Evolutionary conservation across 2,888 invertebrate genomes (phyloP).

Genomic region (Diaphora mendica): DNA sequence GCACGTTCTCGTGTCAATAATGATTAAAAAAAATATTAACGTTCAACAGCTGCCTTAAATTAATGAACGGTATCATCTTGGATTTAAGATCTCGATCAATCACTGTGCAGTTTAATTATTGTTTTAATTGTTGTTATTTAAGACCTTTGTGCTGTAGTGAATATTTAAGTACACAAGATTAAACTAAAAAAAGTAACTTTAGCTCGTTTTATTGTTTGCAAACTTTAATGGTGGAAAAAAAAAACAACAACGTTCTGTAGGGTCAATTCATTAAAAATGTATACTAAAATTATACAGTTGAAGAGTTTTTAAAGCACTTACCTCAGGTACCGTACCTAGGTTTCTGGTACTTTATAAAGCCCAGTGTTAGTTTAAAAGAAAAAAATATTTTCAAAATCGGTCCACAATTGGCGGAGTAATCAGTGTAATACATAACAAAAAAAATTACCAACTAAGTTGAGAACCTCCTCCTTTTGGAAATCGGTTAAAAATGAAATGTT

Average conservation of each 20-base stretch:
- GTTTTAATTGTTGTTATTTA: neutral
- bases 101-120: neutral
- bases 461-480: no score
- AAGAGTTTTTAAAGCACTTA: neutral
- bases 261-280: neutral
- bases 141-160: neutral
- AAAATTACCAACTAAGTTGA: no score
- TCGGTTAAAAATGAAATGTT: neutral
- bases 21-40: neutral
- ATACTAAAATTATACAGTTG: neutral
- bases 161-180: neutral
- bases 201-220: neutral
- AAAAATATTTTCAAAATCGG: no score
- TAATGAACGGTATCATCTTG: neutral
- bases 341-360: neutral
- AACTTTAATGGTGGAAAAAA: neutral
- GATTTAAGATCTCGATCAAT: neutral
- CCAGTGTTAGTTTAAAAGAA: neutral
- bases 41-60: neutral
- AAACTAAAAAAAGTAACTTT: no score
- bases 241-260: neutral
- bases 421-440: no score
- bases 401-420: no score
- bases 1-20: slow-evolving; percentile 35
- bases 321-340: neutral